phyloP scores from a whole-genome alignment of 1,140 invertebrate genomes.

The Megathymus violae region DNA sequence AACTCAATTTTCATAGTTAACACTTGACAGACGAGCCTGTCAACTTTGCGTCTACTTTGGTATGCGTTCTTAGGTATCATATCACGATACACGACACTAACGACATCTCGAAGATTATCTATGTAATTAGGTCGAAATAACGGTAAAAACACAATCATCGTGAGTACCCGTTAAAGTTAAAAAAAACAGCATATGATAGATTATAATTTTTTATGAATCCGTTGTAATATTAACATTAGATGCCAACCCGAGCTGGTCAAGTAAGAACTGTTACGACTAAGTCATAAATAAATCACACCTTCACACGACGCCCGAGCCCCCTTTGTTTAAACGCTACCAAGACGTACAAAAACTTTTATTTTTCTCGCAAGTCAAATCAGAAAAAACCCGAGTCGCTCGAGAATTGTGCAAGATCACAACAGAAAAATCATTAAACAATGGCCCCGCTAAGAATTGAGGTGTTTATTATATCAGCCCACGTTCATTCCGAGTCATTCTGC shows the following conservation, averaged over 20 bases:
- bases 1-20: too few relatives aligned
- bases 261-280: constrained; percentile 64
- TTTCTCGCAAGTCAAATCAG: constrained; percentile 61
- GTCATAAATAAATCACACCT: constrained; percentile 83
- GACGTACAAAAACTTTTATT: constrained; percentile 74
- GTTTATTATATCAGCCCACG: constrained; percentile 77
- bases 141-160: too few relatives aligned
- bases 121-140: too few relatives aligned
- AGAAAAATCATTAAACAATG: constrained; percentile 82
- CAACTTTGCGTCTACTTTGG: too few relatives aligned
- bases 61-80: too few relatives aligned
- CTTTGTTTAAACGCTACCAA: constrained; percentile 82
- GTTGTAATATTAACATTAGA: constrained; percentile 37
- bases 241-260: constrained; percentile 62
- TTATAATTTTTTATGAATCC: constrained; percentile 26
- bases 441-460: constrained; percentile 80
- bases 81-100: too few relatives aligned
- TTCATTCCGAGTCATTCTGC: constrained; percentile 62
- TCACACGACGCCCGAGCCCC: constrained; percentile 65
- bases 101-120: too few relatives aligned
- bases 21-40: too few relatives aligned
- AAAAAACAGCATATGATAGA: too few relatives aligned
- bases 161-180: too few relatives aligned
- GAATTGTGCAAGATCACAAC: constrained; percentile 83
- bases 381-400: constrained; percentile 65